Percentiles rank a stretch among this genome's conserved stretches.
These are phyloP conservation scores for Smutsia temminckii DNA, from an alignment of 2,797 vertebrate species.

Conservation along the genomic window DNA sequence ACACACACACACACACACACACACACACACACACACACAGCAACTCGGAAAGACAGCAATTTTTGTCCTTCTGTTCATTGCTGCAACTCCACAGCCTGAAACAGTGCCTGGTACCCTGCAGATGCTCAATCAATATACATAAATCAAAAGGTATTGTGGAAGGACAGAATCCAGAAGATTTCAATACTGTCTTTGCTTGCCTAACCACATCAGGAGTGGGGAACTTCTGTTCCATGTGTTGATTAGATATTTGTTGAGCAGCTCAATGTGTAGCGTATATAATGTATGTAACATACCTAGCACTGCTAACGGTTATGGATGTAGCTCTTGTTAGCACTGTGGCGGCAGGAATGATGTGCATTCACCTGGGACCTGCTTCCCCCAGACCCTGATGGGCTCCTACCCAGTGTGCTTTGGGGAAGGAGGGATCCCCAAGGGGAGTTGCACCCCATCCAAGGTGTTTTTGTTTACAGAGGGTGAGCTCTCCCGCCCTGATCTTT, in stretches of 20 bases:
- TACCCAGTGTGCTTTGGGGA: background rate
- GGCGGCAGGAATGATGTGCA: rapidly evolving
- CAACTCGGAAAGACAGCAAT: background rate
- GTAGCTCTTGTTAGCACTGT: background rate
- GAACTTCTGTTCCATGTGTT: background rate
- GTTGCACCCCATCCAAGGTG: background rate
- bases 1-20: background rate
- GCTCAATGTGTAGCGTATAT: rapidly evolving
- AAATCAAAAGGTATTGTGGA: background rate
- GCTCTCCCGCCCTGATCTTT: background rate
- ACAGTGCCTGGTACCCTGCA: background rate
- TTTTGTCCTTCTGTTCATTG: background rate
- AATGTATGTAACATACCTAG: background rate
- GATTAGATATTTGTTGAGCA: background rate
- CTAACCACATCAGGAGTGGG: background rate
- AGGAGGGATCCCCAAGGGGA: background rate
- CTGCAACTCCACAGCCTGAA: background rate
- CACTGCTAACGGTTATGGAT: rapidly evolving
- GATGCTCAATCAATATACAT: background rate
- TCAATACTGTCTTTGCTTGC: background rate
- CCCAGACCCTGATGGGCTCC: no score
- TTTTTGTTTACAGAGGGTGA: background rate
- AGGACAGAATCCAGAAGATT: background rate
- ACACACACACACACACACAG: background rate
- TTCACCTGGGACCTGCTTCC: background rate